phyloP scores from a whole-genome alignment of 2,888 invertebrate species.

The Tanypteryx hageni region DNA sequence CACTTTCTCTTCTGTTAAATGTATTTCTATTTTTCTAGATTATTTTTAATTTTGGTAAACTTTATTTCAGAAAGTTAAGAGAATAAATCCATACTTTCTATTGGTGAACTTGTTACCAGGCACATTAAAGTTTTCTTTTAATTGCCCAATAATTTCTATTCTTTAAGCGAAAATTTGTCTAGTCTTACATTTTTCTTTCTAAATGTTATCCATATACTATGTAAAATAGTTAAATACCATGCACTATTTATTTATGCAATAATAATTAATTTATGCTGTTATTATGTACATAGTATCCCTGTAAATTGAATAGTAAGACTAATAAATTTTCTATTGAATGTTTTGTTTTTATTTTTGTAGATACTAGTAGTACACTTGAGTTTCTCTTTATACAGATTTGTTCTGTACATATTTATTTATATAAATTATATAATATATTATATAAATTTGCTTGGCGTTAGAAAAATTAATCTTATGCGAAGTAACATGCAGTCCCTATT shows the following conservation, averaged over 20 bases:
- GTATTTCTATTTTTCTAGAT: not conserved
- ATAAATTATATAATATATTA: no score
- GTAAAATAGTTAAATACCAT: slow-evolving; percentile 24
- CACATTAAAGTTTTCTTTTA: not conserved
- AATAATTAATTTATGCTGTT: slow-evolving; percentile 60
- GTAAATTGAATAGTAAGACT: slow-evolving; percentile 21
- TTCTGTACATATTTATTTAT: no score
- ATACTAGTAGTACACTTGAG: no score
- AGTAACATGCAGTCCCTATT: no score
- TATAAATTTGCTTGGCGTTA: no score
- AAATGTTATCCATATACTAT: slow-evolving; percentile 13
- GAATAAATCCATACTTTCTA: not conserved
- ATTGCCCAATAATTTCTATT: slow-evolving; percentile 8
- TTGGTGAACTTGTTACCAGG: slow-evolving; percentile 56
- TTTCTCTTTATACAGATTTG: no score
- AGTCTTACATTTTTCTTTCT: slow-evolving; percentile 18
- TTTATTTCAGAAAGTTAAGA: not conserved
- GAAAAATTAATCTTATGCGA: no score
- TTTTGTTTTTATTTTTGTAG: not conserved
- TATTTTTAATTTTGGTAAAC: no score
- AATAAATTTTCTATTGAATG: slow-evolving; percentile 55
- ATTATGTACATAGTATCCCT: slow-evolving; percentile 42
- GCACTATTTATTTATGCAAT: slow-evolving; percentile 62
- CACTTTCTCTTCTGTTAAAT: not conserved
- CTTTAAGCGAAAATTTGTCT: slow-evolving; percentile 40